phyloP scores from a whole-genome alignment of 2,888 invertebrate species.

The Hanleya hanleyi region DNA sequence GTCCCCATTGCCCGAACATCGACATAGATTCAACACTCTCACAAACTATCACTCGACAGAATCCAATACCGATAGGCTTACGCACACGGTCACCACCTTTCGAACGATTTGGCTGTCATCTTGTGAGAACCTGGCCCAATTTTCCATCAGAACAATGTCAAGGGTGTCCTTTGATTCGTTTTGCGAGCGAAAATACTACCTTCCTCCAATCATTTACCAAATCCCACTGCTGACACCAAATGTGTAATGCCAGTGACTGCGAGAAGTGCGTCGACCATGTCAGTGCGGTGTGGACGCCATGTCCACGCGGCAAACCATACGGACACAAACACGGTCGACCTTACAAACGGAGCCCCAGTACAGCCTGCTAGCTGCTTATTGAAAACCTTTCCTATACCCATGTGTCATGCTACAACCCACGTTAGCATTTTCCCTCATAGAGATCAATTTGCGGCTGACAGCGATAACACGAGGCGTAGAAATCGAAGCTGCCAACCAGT shows the following conservation, averaged over 20 bases:
- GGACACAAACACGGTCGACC: neutral
- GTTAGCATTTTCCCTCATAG: neutral
- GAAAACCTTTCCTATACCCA: neutral
- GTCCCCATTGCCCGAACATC: neutral
- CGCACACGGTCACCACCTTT: no score
- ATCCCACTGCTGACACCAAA: neutral
- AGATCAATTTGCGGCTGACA: neutral
- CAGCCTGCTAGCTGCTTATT: neutral
- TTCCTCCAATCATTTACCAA: neutral
- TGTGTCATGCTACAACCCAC: neutral
- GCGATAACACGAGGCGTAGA: neutral
- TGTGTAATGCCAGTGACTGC: neutral
- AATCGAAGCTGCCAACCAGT: neutral
- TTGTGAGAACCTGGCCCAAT: neutral
- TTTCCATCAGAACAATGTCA: no score
- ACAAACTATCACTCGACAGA: no score
- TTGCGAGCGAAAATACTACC: no score
- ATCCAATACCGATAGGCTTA: no score
- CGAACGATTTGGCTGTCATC: no score
- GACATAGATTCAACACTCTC: neutral
- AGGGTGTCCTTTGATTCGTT: no score
- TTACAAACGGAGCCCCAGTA: neutral
- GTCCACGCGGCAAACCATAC: neutral
- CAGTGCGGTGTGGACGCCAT: neutral
- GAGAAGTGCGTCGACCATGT: neutral